These are phyloP conservation scores for Ichneumoninae sp. DNA, from an alignment of 2,888 invertebrate genomes.

Conservation along the genomic window DNA sequence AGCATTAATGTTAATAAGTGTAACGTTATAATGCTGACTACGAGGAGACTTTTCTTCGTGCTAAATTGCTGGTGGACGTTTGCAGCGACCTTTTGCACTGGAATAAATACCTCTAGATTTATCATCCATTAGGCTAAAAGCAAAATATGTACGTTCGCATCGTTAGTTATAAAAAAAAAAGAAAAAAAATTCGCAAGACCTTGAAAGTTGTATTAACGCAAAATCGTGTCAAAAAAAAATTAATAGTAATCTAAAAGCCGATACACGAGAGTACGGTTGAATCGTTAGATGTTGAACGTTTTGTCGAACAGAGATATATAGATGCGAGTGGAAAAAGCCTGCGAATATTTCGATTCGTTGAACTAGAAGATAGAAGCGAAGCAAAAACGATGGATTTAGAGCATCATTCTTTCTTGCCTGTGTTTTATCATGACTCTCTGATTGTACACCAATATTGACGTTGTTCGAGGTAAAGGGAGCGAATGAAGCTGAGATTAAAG, in stretches of 20 bases:
- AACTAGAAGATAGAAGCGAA: constrained; percentile 59
- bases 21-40: constrained; percentile 64
- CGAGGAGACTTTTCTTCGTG: constrained; percentile 58
- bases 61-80: constrained; percentile 63
- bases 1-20: constrained; percentile 69
- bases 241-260: constrained; percentile 46
- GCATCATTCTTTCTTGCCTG: constrained; percentile 24
- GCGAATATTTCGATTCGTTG: constrained; percentile 61
- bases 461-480: constrained; percentile 8
- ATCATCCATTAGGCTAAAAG: constrained; percentile 64
- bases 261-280: constrained; percentile 54
- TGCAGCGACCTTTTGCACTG: constrained; percentile 65
- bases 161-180: constrained; percentile 47
- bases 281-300: constrained; percentile 74
- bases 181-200: constrained; percentile 53
- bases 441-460: constrained; percentile 9
- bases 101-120: constrained; percentile 58
- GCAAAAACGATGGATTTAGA: constrained; percentile 51
- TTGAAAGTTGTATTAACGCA: constrained; percentile 59
- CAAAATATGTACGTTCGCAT: constrained; percentile 63
- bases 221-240: constrained; percentile 65
- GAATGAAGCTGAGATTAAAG: constrained; percentile 19
- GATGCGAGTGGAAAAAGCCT: constrained; percentile 63
- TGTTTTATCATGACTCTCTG: constrained; percentile 32
- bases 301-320: constrained; percentile 65